Evolutionary conservation across 2,888 invertebrate genomes (phyloP).

Genomic region (Drosophila cognata): DNA sequence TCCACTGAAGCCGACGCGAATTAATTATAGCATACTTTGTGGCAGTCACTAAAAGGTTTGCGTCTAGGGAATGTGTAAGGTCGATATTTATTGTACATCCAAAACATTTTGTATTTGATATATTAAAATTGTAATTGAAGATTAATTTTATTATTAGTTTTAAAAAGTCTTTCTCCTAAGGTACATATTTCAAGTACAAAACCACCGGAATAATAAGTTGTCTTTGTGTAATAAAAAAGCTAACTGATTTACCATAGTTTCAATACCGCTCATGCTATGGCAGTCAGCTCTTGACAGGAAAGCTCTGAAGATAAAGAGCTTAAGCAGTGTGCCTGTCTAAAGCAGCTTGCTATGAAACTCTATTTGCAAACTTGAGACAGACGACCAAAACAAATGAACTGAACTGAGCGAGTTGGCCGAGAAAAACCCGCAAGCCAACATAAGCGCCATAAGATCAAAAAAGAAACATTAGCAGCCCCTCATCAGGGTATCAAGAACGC

Average conservation of each 20-base stretch:
- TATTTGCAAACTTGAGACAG: neutral
- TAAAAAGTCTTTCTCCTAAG: neutral
- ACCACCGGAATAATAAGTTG: neutral
- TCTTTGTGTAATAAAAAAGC: neutral
- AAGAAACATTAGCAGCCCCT: slow-evolving; percentile 9
- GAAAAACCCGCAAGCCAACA: neutral
- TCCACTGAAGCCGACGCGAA: neutral
- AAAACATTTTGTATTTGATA: neutral
- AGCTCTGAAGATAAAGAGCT: neutral
- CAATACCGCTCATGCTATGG: neutral
- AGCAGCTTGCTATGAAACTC: slow-evolving; percentile 12
- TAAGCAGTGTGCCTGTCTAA: neutral
- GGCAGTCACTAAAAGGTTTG: neutral
- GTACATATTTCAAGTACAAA: neutral
- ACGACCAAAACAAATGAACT: neutral
- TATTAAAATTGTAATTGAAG: neutral
- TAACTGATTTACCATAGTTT: neutral
- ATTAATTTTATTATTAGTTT: neutral
- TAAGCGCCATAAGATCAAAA: slow-evolving; percentile 20
- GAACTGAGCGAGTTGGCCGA: neutral
- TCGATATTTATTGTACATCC: no score
- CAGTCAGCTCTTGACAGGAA: neutral
- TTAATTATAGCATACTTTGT: slow-evolving; percentile 19
- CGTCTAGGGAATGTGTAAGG: neutral
- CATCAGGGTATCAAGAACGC: slow-evolving; percentile 20